Evolutionary conservation across 92 coral and sea anemone genomes (phyloP).

Genomic region (Epizoanthus fatuus): DNA sequence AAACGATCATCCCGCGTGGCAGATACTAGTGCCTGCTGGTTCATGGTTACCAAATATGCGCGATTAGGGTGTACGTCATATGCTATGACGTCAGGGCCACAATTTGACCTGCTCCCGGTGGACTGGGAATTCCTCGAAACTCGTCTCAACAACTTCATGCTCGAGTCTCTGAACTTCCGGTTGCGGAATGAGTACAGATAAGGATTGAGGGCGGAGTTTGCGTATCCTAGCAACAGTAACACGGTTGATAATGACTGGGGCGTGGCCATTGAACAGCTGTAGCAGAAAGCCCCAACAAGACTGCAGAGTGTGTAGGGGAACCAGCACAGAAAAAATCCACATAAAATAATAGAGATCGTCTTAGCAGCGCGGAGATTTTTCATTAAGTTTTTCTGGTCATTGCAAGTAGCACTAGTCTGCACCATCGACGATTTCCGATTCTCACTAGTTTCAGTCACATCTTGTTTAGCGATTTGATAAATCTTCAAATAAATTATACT

Average conservation of each 20-base stretch:
- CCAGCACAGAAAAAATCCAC: constrained; percentile 72
- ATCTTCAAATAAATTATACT: constrained; percentile 25
- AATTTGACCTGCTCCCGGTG: neutral
- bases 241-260: constrained; percentile 42
- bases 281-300: constrained; percentile 52
- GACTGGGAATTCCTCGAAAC: constrained; percentile 8
- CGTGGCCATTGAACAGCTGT: constrained; percentile 17
- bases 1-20: neutral
- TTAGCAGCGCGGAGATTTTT: constrained; percentile 67
- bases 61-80: constrained; percentile 11
- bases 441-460: too few relatives aligned
- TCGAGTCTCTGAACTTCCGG: constrained; percentile 54
- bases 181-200: constrained; percentile 67
- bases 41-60: neutral
- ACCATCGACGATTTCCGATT: constrained; percentile 19
- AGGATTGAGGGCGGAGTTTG: constrained; percentile 73
- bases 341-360: constrained; percentile 61
- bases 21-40: neutral
- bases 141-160: constrained; percentile 33
- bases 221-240: constrained; percentile 63
- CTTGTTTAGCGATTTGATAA: constrained; percentile 46
- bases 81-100: neutral
- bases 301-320: constrained; percentile 60
- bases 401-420: neutral
- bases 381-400: constrained; percentile 47